A percentile compares a stretch with the other conserved stretches of the same genome.
Evolutionary conservation across 1,140 invertebrate genomes (phyloP).

Genomic region (Drosophila ananassae): DNA sequence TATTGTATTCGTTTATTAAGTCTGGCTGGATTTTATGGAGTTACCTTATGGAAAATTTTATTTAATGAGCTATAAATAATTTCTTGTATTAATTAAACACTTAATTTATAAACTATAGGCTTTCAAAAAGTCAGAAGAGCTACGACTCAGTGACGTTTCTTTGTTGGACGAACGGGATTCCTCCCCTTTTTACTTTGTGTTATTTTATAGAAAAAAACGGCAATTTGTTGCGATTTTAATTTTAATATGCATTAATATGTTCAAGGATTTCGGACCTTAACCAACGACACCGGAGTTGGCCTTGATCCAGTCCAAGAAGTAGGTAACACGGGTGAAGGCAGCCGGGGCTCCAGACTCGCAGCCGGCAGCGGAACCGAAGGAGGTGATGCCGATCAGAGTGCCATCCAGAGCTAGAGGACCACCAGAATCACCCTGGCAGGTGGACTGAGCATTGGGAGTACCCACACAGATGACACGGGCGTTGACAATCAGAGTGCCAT

Average conservation of each 20-base stretch:
- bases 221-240: no score
- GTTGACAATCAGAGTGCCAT: constrained; percentile 17
- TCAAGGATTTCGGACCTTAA: background rate
- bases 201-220: no score
- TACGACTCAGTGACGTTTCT: no score
- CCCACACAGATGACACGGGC: constrained; percentile 30
- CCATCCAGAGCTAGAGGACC: constrained; percentile 34
- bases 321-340: constrained; percentile 84
- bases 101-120: no score
- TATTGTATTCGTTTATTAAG: constrained; percentile 5
- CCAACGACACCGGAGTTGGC: constrained; percentile 13
- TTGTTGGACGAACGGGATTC: no score
- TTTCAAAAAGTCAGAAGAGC: no score
- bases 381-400: constrained; percentile 78
- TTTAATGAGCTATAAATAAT: no score
- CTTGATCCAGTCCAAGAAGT: constrained; percentile 71
- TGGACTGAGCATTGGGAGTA: constrained; percentile 27
- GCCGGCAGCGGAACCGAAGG: constrained; percentile 74
- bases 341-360: constrained; percentile 83
- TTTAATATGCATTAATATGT: no score
- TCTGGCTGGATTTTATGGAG: background rate
- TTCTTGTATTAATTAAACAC: no score
- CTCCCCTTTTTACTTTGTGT: no score
- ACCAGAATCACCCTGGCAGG: constrained; percentile 42
- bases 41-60: no score